Percentiles rank a stretch among this genome's conserved stretches.
These are phyloP conservation scores for Cylas formicarius DNA, from an alignment of 1,140 invertebrate genomes.

Conservation along the genomic window DNA sequence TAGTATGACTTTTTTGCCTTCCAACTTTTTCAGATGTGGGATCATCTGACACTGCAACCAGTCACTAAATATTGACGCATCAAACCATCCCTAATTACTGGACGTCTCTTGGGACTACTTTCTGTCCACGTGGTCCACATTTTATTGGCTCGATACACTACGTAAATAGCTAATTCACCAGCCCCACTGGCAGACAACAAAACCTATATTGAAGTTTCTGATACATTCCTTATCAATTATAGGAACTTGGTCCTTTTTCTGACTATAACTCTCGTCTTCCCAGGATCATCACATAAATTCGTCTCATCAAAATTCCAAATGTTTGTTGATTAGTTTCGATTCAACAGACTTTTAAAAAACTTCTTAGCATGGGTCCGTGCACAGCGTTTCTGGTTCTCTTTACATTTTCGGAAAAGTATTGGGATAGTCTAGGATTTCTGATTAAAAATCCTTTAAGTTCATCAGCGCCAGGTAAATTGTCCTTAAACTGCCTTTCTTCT, in stretches of 20 bases:
- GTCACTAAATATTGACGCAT: conserved; percentile 5
- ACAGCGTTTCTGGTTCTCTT: conserved; percentile 1
- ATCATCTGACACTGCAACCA: conserved; percentile 2
- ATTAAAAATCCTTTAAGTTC: conserved; percentile 2
- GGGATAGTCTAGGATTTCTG: neutral
- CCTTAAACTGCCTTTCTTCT: conserved; percentile 7
- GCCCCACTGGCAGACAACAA: conserved; percentile 2
- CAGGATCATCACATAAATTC: too few species aligned
- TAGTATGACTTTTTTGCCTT: conserved; percentile 8
- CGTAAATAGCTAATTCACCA: neutral
- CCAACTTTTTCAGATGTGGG: conserved; percentile 5
- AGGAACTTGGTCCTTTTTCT: too few species aligned
- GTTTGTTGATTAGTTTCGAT: too few species aligned
- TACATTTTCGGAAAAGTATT: conserved; percentile 3
- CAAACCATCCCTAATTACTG: conserved; percentile 10
- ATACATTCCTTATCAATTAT: too few species aligned
- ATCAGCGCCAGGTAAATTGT: conserved; percentile 10
- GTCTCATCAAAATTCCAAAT: too few species aligned
- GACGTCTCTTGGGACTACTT: neutral
- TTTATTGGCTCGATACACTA: conserved; percentile 9
- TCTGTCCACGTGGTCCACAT: conserved; percentile 12
- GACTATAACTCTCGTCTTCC: too few species aligned
- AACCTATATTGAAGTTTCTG: neutral
- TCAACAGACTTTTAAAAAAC: too few species aligned
- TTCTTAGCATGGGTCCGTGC: too few species aligned